Base-by-base conservation (phyloP, 2,888 invertebrate species). In the Drosophila kambysellisi region DNA sequence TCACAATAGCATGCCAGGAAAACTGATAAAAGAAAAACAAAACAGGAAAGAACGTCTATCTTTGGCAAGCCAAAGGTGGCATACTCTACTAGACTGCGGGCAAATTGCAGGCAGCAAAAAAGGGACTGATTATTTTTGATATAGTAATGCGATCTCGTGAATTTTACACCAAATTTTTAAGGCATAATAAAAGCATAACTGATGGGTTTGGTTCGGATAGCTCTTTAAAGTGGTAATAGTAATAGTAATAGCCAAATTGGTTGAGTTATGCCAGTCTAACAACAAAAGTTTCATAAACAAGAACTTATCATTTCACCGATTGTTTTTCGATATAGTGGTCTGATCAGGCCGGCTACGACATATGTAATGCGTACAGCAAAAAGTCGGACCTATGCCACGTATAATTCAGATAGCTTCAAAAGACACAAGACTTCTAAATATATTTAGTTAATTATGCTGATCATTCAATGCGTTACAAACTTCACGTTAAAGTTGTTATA, bases 1-100 rank as follows among this genome's bases (percentile, higher is more conserved):
- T 72, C 76, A 70, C 58, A 70, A 73, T 56, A 58, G 66, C 51
- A 56, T 65, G 70, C 69, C 67, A 51, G n/a, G 6, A 29, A 54
- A 63, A 65, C 43, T 56, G 37, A 53, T 60, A 62, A 46, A 65
- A 46, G 64, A 62, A 58, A 56, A 61, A 51, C 57, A 53, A 0
- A 46, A 48, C 52, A 15, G 37, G 37, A 39, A 37, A 29, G 7
- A 11, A 7, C 11, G 37, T 17, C 29, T 17, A 54, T 37, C 37
- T 29, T 54, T 25, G 46, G 46, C 8, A 46, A 25, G 46, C 25
- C 8, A 46, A 46, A 8, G 25, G 12, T 4, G 15, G 0, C 46
- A 46, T 46, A 15, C 46, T 2, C 46, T 46, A 25, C 46, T 25
- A 4, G 46, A 12, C 20, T 20, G 6, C 0, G 15, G 0, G 2